Conservation (phyloP, 2,888 invertebrate species). For the Patella pellucida region DNA sequence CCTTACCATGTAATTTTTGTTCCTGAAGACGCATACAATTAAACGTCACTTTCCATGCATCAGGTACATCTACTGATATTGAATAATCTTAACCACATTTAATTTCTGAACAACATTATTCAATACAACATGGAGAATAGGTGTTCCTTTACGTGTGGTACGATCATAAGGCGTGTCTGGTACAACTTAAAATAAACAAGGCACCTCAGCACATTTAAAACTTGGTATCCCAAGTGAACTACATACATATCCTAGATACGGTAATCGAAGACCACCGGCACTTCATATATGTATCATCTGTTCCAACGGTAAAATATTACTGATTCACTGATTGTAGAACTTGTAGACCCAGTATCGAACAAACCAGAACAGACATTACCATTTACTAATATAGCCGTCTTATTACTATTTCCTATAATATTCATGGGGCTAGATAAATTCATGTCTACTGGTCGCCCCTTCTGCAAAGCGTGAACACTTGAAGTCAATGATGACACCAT, state of each 20-base stretch:
- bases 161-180: background rate
- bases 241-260: background rate
- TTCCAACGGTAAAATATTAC: background rate
- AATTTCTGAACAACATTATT: too few relatives aligned
- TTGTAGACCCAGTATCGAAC: background rate
- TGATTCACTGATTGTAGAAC: background rate
- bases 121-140: too few relatives aligned
- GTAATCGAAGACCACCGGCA: background rate
- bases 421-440: too few relatives aligned
- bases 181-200: background rate
- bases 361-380: background rate
- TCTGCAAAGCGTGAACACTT: too few relatives aligned
- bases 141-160: too few relatives aligned
- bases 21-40: background rate
- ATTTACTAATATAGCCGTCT: background rate
- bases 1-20: background rate
- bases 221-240: background rate
- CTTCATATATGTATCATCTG: background rate
- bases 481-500: too few relatives aligned
- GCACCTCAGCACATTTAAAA: background rate
- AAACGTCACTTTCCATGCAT: background rate
- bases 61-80: background rate
- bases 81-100: too few relatives aligned
- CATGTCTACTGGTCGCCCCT: too few relatives aligned
- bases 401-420: too few relatives aligned